Evolutionary conservation across 2,888 invertebrate species (phyloP), one percentile per base, ranked within the genome.

Genomic region (Auanema freiburgensis): DNA sequence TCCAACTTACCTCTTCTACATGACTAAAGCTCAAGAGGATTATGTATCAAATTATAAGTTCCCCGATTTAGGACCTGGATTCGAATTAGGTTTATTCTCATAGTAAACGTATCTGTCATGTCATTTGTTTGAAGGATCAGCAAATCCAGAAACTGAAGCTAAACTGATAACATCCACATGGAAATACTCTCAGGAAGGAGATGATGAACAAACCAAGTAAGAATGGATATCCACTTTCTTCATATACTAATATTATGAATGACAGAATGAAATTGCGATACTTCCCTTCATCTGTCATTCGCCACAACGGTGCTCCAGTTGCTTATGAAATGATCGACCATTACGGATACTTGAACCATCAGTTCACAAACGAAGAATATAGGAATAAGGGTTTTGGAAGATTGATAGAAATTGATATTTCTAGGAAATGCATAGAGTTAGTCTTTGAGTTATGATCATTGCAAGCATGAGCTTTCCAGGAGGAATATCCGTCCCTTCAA

Each of bases 251-350:
- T 5, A 33, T 3, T 5, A 33, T 33, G 33, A 33, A 33, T 33
- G 3, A 33, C 8, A 33, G 33, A 33, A 33, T 33, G 33, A 33
- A 33, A 33, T 8, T 33, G 8, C 33, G 33, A 5, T 33, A 33
- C 33, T 33, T 53, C 25, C 53, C 53, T 1, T 53, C 53, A 2
- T 18, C 53, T 8, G 24, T 24, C 10, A 25, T 53, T 16, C 53
- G 53, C 1, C 33, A 14, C 8, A 8, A 53, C 8, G 53, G 53
- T n/a, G 16, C 11, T 4, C 53, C 53, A 2, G 24, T 53, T 23
- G 53, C 53, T 16, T 53, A 25, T 16, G 53, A 53, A 53, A 53
- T 53, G 24, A 40, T 53, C 2, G 53, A 53, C 24, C 21, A 23
- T 25, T 24, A 18, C 16, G 53, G 53, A 1, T 16, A 12, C 8